Base-by-base conservation (phyloP, 2,888 invertebrate species). In the Trichogramma dendrolimi region DNA sequence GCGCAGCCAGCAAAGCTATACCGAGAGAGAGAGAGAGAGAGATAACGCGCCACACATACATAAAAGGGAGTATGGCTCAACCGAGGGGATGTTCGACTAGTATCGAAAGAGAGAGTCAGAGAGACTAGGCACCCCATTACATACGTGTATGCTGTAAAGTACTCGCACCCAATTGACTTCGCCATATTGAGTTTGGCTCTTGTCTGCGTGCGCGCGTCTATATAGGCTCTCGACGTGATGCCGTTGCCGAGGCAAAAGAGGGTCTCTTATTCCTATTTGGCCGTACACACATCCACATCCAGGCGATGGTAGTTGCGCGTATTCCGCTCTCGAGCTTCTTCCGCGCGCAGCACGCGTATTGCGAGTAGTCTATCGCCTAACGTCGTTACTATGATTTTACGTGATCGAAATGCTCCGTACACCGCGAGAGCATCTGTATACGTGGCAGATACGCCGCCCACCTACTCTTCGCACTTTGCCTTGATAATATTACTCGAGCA, bases 111-210 rank as follows among this genome's bases (percentile, higher is more conserved):
- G 39, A 47, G 65, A 54, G 55, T 6, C 8, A 27, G 54, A 42
- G 41, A 63, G 27, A 27, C 27, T 27, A 67, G 67, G 64, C 68
- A 39, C 69, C 71, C 73, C 67, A 70, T 55, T 64, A 63, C 27
- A 27, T 27, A 27, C 27, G 27, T 67, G 64, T 66, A 62, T 61
- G 49, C 46, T 48, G n/a, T 51, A 61, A 73, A 74, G 73, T 73
- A 72, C 72, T 71, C 72, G 70, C 71, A 70, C 72, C 75, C 75
- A 74, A 78, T 75, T 77, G 77, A 77, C 77, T 77, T 70, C 71
- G 74, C 77, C 76, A 76, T 77, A 78, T 77, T 77, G 76, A 77
- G 70, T 76, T 77, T 75, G 73, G 72, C 75, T 76, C 73, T 77
- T 51, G 14, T 48, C 48, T n/a, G 6, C 6, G 11, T n/a, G 6